Base-by-base conservation (phyloP, 2,888 invertebrate species). In the Drosophila greeni region DNA sequence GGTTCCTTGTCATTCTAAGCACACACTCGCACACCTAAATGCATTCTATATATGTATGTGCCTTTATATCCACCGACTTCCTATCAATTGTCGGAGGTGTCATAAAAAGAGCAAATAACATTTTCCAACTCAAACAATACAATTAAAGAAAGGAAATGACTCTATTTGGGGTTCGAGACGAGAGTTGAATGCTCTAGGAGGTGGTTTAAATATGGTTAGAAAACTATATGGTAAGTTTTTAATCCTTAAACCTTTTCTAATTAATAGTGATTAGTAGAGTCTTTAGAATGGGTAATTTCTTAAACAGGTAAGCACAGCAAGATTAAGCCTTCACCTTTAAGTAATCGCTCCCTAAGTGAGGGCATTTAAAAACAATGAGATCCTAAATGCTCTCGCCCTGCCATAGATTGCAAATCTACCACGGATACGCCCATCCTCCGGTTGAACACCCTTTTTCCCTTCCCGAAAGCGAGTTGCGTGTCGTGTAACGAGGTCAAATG, bases 401-500 rank as follows among this genome's bases (percentile, higher is more conserved):
- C 70, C 78, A 75, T 71, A 67, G 83, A 73, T 74, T 59, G 54
- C 52, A 43, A 33, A 45, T 31, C 37, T 45, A 29, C 52, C 45
- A 26, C 52, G 33, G 37, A 45, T 37, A 47, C 34, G 40, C 53
- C 58, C 48, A 29, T 42, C 37, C 43, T 23, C 47, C 47, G 49
- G 34, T 31, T 16, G 39, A 54, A 45, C 59, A 58, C 59, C 59
- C 53, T 54, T 52, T 18, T 12, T 40, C 59, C 20, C n/a, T n/a
- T n/a, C 20, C 43, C 45, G 31, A 65, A 61, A 39, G 51, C 43
- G 33, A 47, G 61, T 54, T 62, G 64, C 54, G 57, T 40, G 60
- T 72, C 72, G 71, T 64, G 75, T 72, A 79, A 79, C 81, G 79
- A 82, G 79, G 83, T 79, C 83, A 79, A 79, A 79, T 79, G 79